Conservation (phyloP, 2,888 invertebrate species). For the Aphodius granarius region DNA sequence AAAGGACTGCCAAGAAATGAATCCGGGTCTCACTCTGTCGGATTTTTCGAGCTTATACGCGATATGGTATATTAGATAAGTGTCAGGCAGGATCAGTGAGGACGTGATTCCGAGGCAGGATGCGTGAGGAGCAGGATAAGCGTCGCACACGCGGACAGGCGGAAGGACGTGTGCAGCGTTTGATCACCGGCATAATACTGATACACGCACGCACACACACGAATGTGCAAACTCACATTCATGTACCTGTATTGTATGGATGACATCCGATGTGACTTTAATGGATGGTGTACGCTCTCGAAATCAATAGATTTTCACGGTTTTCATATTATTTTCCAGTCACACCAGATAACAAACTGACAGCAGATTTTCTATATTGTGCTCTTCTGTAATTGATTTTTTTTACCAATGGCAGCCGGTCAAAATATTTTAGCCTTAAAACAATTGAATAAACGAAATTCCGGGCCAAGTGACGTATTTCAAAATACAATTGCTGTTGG, state of each 20-base stretch:
- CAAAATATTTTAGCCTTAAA: no score
- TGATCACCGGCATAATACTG: neutral
- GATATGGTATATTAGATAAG: conserved; percentile 47
- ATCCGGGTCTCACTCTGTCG: conserved; percentile 38
- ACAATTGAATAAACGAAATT: neutral
- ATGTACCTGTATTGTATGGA: neutral
- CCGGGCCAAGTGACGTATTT: neutral
- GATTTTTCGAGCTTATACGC: conserved; percentile 44
- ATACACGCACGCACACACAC: neutral
- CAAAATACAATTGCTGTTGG: neutral
- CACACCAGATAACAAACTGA: neutral
- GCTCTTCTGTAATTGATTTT: no score
- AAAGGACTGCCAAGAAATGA: conserved; percentile 28
- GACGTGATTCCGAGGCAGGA: conserved; percentile 30
- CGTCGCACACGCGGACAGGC: conserved; percentile 1
- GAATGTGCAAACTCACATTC: neutral
- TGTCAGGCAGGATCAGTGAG: conserved; percentile 43
- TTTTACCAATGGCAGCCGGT: no score
- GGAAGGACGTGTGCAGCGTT: neutral
- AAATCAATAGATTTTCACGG: neutral
- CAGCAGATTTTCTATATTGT: no score
- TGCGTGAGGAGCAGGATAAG: conserved; percentile 12
- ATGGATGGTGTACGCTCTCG: neutral
- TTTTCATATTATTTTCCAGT: neutral
- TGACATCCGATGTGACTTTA: neutral